Evolutionary conservation across 2,888 invertebrate genomes (phyloP).

Genomic region (Caenorhabditis drosophilae): DNA sequence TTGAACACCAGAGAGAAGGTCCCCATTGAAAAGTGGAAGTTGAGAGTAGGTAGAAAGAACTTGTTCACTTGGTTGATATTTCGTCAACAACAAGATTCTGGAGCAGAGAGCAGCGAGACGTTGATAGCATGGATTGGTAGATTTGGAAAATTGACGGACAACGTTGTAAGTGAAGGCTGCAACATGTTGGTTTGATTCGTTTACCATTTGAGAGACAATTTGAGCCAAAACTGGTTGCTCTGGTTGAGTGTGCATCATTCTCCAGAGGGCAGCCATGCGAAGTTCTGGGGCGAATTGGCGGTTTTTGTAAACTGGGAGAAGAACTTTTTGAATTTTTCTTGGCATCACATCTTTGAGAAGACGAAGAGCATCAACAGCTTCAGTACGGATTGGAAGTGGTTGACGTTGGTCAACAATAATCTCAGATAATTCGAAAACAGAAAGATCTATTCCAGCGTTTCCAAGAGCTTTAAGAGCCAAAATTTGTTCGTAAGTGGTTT

Average conservation of each 20-base stretch:
- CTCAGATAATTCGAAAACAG: slow-evolving; percentile 54
- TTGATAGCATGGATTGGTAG: slow-evolving; percentile 50
- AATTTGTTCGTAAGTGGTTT: slow-evolving; percentile 54
- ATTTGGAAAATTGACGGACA: slow-evolving; percentile 44
- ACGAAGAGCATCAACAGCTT: slow-evolving; percentile 63
- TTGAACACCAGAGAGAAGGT: slow-evolving; percentile 37
- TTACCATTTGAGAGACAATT: slow-evolving; percentile 44
- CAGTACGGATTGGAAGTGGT: slow-evolving; percentile 46
- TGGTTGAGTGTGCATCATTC: slow-evolving; percentile 54
- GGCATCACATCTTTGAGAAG: slow-evolving; percentile 39
- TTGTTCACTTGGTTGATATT: slow-evolving; percentile 30
- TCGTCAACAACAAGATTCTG: slow-evolving; percentile 27
- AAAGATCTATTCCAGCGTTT: slow-evolving; percentile 63
- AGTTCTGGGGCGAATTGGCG: slow-evolving; percentile 52
- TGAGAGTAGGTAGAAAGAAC: slow-evolving; percentile 32
- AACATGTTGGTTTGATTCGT: slow-evolving; percentile 55
- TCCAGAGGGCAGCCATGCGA: slow-evolving; percentile 55
- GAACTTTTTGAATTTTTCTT: slow-evolving; percentile 40
- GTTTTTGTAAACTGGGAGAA: slow-evolving; percentile 62
- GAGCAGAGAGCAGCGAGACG: slow-evolving; percentile 29
- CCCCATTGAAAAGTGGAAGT: slow-evolving; percentile 42
- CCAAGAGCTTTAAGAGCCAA: slow-evolving; percentile 61
- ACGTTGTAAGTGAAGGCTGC: slow-evolving; percentile 50
- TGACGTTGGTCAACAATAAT: slow-evolving; percentile 53
- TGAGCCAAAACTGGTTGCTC: slow-evolving; percentile 49